phyloP scores from a whole-genome alignment of 1,140 invertebrate genomes.

The Ostrea edulis region DNA sequence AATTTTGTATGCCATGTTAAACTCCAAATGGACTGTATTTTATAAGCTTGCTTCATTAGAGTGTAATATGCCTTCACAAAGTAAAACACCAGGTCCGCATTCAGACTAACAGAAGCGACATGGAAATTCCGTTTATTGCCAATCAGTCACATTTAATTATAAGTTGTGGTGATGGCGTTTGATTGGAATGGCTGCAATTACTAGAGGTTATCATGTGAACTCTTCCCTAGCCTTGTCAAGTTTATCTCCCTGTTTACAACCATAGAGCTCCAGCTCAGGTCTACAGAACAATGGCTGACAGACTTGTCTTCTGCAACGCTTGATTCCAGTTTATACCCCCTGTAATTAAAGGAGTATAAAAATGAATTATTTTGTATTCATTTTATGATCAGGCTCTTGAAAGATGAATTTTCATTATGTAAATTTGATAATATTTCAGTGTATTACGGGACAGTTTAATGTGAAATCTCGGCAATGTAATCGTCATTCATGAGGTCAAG shows the following conservation, averaged over 20 bases:
- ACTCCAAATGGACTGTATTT: too few relatives aligned
- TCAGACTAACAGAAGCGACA: constrained; percentile 3
- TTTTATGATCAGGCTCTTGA: constrained; percentile 17
- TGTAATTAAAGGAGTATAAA: constrained; percentile 9
- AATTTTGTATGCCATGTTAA: too few relatives aligned
- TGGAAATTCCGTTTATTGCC: constrained; percentile 28
- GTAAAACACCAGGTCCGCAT: not conserved
- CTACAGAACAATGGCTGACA: not conserved
- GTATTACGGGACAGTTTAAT: not conserved
- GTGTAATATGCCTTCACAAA: not conserved
- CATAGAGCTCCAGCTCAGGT: not conserved
- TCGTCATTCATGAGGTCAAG: constrained; percentile 10
- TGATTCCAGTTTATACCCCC: constrained; percentile 8
- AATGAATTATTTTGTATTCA: constrained; percentile 26
- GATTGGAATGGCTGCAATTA: constrained; percentile 27
- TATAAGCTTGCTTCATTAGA: not conserved
- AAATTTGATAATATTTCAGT: constrained; percentile 1
- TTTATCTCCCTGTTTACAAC: constrained; percentile 1
- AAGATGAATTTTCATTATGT: constrained; percentile 37
- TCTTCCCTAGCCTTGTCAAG: constrained; percentile 16
- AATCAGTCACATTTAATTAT: constrained; percentile 34
- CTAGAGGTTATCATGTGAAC: not conserved
- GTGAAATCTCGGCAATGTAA: not conserved
- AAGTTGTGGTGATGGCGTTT: constrained; percentile 34
- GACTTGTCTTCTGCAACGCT: not conserved